These are phyloP conservation scores for Asbolus verrucosus DNA, from an alignment of 1,140 invertebrate species.

Conservation along the genomic window DNA sequence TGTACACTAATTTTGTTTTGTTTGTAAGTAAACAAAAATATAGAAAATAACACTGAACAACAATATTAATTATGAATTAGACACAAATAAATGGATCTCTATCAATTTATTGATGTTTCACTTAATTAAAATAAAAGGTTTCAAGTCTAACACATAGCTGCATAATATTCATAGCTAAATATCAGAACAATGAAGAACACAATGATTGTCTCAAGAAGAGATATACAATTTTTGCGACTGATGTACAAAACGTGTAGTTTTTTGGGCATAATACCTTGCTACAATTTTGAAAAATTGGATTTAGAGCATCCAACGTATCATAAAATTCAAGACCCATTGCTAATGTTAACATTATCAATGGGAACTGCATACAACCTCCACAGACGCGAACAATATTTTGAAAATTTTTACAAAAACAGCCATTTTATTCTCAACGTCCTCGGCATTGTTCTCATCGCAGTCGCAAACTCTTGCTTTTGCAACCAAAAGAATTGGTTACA, in stretches of 20 bases:
- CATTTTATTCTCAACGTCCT: too few relatives aligned
- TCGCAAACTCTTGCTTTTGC: background rate
- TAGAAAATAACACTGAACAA: too few relatives aligned
- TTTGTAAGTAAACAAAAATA: too few relatives aligned
- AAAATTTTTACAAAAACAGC: too few relatives aligned
- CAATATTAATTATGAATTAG: too few relatives aligned
- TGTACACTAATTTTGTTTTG: too few relatives aligned
- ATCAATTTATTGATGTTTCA: too few relatives aligned
- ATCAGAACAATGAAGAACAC: too few relatives aligned
- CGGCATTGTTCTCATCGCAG: background rate
- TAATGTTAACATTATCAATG: background rate
- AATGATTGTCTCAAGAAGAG: slow-evolving; percentile 2
- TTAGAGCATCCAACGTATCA: background rate
- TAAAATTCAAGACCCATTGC: slow-evolving; percentile 11
- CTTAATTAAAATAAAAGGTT: too few relatives aligned
- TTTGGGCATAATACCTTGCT: slow-evolving; percentile 14
- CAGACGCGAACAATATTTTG: background rate
- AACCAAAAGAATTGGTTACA: slow-evolving; percentile 1
- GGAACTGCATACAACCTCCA: background rate
- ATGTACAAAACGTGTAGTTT: slow-evolving; percentile 10
- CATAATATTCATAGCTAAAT: too few relatives aligned
- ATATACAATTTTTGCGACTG: slow-evolving; percentile 10
- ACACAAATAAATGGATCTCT: too few relatives aligned
- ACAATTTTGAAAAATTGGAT: slow-evolving; percentile 9
- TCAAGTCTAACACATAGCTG: too few relatives aligned